Percentiles rank a stretch among this genome's conserved stretches.
phyloP scores from a whole-genome alignment of 2,888 invertebrate genomes.

The Melikaiella ostensackeni region DNA sequence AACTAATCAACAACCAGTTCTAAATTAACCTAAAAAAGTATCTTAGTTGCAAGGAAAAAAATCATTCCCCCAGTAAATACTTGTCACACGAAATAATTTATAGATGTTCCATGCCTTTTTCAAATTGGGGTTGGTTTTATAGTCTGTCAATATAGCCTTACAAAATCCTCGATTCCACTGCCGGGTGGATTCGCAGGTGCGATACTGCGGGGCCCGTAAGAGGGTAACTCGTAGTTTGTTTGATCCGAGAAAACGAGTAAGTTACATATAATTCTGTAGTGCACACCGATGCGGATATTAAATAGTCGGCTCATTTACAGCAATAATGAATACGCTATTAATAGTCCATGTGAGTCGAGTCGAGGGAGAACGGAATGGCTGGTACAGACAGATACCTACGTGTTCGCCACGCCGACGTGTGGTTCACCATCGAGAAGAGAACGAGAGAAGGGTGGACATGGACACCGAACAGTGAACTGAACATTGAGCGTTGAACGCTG shows the following conservation, averaged over 20 bases:
- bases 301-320: constrained; percentile 75
- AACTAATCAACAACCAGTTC: too few species aligned
- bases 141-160: too few species aligned
- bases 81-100: too few species aligned
- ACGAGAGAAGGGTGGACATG: constrained; percentile 47
- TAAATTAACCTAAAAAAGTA: too few species aligned
- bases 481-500: constrained; percentile 50
- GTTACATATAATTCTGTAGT: constrained; percentile 46
- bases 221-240: too few species aligned
- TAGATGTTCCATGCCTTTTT: too few species aligned
- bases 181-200: too few species aligned
- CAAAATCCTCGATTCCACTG: too few species aligned
- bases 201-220: too few species aligned
- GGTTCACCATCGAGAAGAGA: constrained; percentile 40
- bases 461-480: constrained; percentile 44
- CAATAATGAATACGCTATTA: constrained; percentile 76
- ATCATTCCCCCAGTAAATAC: too few species aligned
- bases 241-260: constrained; percentile 50
- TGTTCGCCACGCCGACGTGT: constrained; percentile 43
- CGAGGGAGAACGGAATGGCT: constrained; percentile 54
- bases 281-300: constrained; percentile 72
- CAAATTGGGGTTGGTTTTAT: too few species aligned
- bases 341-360: constrained; percentile 62
- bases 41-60: too few species aligned
- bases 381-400: constrained; percentile 53